Base-by-base conservation (phyloP, 2,797 vertebrate species). In the Leucoraja ocellata region DNA sequence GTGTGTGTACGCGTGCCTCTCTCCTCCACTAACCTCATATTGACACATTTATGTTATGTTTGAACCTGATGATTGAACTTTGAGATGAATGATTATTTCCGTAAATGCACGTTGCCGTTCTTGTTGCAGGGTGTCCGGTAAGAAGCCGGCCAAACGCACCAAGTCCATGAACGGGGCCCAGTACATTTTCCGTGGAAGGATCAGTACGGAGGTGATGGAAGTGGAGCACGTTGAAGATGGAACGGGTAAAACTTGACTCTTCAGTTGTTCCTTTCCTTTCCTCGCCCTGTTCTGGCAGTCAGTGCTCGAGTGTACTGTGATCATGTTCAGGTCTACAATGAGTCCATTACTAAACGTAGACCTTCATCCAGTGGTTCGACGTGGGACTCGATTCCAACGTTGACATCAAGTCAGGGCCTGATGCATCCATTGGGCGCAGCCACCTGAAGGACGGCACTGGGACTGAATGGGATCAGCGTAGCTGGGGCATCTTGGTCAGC, bases 161-260 rank as follows among this genome's bases (percentile, higher is more conserved):
- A 99, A 99, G 95, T 99, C 99, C 79, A 97, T 99, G 96, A 99
- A 99, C 0, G 98, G 98, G 80, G 98, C 98, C 93, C 97, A 97
- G 88, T 99, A 99, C 94, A 97, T 98, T 94, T 97, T 99, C 97
- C 97, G 98, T 94, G 98, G 98, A 0, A 96, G 97, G 80, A 97
- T 98, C 95, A 98, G 98, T 95, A 98, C 98, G 0, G 98, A 98
- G 94, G 98, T 98, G 93, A 98, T 98, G 98, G 98, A 98, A 94
- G 98, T 98, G 84, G 98, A 98, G 95, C 98, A 98, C 10, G 97
- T 98, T 93, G 98, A 98, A 94, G 98, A 98, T 4, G 98, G 98
- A 93, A 98, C 98, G 95, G 98, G 98, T 98, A 94, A 94, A 0
- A 0, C 0, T 54, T 65, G 68, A 21, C 16, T 7, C 0, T 73